phyloP scores from a whole-genome alignment of 35 echinoderm and acorn worm species.

The Strongylocentrotus purpuratus region DNA sequence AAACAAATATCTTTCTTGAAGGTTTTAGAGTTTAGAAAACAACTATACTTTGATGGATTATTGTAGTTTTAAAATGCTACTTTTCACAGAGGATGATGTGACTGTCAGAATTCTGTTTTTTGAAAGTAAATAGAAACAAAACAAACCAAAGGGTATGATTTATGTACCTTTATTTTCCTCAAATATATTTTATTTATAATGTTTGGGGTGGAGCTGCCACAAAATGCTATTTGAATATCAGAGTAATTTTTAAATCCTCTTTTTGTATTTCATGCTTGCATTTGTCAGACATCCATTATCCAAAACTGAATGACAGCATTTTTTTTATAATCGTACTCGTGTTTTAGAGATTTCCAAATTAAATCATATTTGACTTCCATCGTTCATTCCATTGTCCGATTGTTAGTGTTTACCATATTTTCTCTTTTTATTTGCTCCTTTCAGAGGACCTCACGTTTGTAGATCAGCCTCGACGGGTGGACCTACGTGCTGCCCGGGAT shows the following conservation, averaged over 20 bases:
- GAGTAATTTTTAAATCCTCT: too few species aligned
- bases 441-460: conserved; percentile 20
- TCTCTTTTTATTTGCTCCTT: background rate
- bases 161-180: too few species aligned
- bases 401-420: background rate
- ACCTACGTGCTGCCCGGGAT: background rate
- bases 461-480: background rate
- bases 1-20: background rate
- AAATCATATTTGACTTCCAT: background rate
- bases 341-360: too few species aligned
- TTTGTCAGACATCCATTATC: too few species aligned
- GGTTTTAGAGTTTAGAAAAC: background rate
- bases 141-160: too few species aligned
- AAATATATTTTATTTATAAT: too few species aligned
- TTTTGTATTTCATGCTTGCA: too few species aligned
- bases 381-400: background rate
- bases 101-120: background rate
- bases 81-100: background rate
- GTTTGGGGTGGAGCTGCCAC: too few species aligned
- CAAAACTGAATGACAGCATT: too few species aligned
- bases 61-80: background rate
- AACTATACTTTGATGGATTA: background rate
- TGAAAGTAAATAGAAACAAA: background rate
- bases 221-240: too few species aligned
- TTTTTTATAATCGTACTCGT: too few species aligned